These are phyloP conservation scores for Punctoribates punctum DNA, from an alignment of 2,888 invertebrate genomes.

Conservation along the genomic window DNA sequence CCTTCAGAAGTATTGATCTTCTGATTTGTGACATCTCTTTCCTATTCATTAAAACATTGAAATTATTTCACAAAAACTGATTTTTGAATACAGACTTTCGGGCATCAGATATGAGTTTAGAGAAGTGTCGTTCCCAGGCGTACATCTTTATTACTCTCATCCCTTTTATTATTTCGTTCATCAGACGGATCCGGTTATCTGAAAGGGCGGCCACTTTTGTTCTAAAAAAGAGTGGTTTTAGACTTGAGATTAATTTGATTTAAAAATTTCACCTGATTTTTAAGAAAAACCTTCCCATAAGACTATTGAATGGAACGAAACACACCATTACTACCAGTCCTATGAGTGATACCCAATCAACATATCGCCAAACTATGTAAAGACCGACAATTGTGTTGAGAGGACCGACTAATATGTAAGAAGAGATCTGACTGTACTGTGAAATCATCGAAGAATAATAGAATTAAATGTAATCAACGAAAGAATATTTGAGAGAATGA, in stretches of 20 bases:
- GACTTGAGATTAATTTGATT: not conserved
- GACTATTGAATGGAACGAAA: conserved; percentile 76
- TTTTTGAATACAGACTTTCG: conserved; percentile 61
- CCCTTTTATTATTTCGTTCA: conserved; percentile 89
- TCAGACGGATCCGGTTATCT: conserved; percentile 81
- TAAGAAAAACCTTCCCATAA: conserved; percentile 56
- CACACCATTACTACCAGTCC: conserved; percentile 74
- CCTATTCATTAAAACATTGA: conserved; percentile 52
- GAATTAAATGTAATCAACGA: conserved; percentile 59
- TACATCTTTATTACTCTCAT: conserved; percentile 96
- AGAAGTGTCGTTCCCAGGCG: conserved; percentile 87
- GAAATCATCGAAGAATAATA: conserved; percentile 19
- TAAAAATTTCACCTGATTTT: conserved; percentile 59
- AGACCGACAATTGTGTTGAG: conserved; percentile 73
- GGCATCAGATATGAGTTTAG: conserved; percentile 69
- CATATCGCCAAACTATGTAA: conserved; percentile 71
- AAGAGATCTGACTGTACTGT: conserved; percentile 76
- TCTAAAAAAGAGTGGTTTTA: conserved; percentile 62
- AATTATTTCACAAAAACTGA: not conserved
- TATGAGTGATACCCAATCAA: conserved; percentile 67
- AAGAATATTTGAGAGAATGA: conserved; percentile 64
- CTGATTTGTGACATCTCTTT: conserved; percentile 66
- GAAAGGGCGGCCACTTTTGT: conserved; percentile 79
- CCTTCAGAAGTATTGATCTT: conserved; percentile 62
- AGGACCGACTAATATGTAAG: conserved; percentile 87